A percentile compares a stretch with the other conserved stretches of the same genome.
These are phyloP conservation scores for Polypedilum pembai DNA, from an alignment of 1,140 invertebrate species.

Conservation along the genomic window DNA sequence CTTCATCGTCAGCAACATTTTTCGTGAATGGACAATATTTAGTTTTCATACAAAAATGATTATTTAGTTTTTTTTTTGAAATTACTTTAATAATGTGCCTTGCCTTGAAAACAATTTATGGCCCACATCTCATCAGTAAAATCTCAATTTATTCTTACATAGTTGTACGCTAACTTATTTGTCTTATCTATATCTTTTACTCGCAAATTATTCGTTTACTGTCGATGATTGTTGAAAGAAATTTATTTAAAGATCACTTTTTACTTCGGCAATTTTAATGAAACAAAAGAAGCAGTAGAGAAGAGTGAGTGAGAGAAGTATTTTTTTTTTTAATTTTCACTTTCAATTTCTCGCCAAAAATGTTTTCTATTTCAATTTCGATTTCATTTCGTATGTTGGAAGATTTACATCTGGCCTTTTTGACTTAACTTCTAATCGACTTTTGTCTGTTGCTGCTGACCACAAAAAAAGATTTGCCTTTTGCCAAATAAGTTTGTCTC, in stretches of 20 bases:
- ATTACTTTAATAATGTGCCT: no score
- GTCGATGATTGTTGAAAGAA: background rate
- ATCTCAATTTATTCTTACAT: no score
- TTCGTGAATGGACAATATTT: no score
- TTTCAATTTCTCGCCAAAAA: background rate
- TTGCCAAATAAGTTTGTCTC: background rate
- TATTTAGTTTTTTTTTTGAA: no score
- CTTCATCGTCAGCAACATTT: no score
- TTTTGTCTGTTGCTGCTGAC: background rate
- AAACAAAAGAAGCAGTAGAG: background rate
- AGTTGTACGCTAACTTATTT: no score
- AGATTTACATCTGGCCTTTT: background rate
- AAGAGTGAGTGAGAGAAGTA: background rate
- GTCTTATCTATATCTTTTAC: no score
- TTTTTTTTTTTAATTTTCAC: constrained; percentile 19
- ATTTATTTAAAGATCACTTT: background rate
- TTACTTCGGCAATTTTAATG: background rate
- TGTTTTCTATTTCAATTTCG: constrained; percentile 14
- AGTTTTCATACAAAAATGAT: no score
- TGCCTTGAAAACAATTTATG: no score
- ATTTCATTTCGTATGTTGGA: background rate
- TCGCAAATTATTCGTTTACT: no score
- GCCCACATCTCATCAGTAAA: no score
- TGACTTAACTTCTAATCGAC: constrained; percentile 5
- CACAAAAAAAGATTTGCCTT: background rate